A percentile compares a stretch with the other conserved stretches of the same genome.
Evolutionary conservation across 2,888 invertebrate genomes (phyloP).

Genomic region (Morpho achilles): DNA sequence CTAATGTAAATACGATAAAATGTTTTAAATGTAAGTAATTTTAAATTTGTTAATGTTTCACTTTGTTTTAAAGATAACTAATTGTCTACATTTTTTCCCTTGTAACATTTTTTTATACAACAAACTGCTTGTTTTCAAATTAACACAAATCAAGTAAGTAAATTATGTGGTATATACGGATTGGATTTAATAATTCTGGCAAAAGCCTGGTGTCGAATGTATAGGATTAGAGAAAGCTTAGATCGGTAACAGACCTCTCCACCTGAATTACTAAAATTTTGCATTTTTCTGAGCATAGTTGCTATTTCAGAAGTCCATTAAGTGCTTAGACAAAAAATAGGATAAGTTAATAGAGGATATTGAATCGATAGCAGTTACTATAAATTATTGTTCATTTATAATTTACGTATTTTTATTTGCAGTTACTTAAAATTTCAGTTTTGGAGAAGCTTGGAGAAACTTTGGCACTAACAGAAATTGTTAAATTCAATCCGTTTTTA

Average conservation of each 20-base stretch:
- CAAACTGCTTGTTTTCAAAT: no score
- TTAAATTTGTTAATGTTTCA: slow-evolving; percentile 6
- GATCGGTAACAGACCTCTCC: no score
- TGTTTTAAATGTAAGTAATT: slow-evolving; percentile 9
- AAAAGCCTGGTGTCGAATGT: no score
- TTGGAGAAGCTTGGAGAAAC: no score
- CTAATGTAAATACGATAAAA: slow-evolving; percentile 45
- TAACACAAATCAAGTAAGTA: slow-evolving; percentile 24
- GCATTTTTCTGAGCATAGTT: no score
- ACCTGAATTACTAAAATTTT: no score
- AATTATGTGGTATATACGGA: slow-evolving; percentile 24
- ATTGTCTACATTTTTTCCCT: background rate
- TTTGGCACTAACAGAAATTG: background rate
- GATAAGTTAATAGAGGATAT: no score
- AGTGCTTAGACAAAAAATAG: no score
- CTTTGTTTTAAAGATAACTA: slow-evolving; percentile 12
- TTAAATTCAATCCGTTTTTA: slow-evolving; percentile 20
- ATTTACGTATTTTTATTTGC: background rate
- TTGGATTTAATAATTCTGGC: slow-evolving; percentile 10
- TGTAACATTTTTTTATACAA: no score
- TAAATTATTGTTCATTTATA: background rate
- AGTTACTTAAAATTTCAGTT: background rate
- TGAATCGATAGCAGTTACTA: background rate
- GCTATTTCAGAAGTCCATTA: no score
- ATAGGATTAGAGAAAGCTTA: no score